Base-by-base conservation (phyloP, 2,888 invertebrate genomes). In the Oxytorus armatus region DNA sequence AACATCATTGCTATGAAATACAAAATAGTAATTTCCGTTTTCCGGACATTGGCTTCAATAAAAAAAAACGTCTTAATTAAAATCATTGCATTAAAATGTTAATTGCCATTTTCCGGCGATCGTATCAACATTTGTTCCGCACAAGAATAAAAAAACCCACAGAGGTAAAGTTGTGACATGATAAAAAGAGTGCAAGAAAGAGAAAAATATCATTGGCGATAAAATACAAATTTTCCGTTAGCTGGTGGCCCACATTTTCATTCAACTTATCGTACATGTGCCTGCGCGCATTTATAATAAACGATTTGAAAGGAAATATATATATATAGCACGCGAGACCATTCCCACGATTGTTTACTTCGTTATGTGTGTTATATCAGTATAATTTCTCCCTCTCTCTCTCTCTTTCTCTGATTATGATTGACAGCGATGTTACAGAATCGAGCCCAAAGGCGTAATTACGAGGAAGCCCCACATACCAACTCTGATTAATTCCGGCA, bases 401-500 rank as follows among this genome's bases (percentile, higher is more conserved):
- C 25, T 47, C 21, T 59, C 44, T 21, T 33, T 23, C 18, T 61
- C 29, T 57, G 44, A 7, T 61, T 69, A 70, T 77, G 80, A 81
- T 81, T 74, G 73, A 74, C 42, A 57, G 57, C 55, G 74, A 65
- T 81, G 73, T 74, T 69, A 44, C 59, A 61, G 63, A 66, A 33
- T 16, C 33, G n/a, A 42, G 51, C 8, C 39, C 47, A 21, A 51
- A 36, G n/a, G 25, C 61, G 57, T 80, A 77, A 77, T 77, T 81
- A 81, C 61, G 77, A 81, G 80, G 80, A 81, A 81, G 77, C 59
- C 65, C 69, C 77, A 55, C 79, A 59, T 70, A 65, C 51, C 49
- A 53, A 33, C 49, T 74, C 77, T 74, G 77, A 77, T 81, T 69
- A 80, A 80, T 80, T 80, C 80, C 77, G 80, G 69, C 80, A 74